Conservation (phyloP, 2,888 invertebrate species). For the Tupiocoris notatus region DNA sequence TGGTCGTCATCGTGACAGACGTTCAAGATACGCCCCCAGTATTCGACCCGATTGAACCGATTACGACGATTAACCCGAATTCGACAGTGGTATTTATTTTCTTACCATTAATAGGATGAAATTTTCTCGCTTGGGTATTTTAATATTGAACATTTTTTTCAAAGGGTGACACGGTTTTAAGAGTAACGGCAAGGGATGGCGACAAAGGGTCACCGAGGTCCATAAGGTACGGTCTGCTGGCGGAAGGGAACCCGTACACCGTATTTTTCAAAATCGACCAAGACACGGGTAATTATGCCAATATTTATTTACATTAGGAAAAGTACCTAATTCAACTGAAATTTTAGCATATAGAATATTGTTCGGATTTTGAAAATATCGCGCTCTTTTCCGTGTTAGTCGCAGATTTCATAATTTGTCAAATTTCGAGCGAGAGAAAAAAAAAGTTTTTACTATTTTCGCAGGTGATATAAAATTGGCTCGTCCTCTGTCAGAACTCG, state of each 20-base stretch:
- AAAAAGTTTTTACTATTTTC: too few species aligned
- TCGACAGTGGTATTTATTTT: slow-evolving; percentile 53
- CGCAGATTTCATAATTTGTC: too few species aligned
- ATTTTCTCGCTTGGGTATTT: too few species aligned
- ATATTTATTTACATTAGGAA: too few species aligned
- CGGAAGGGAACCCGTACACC: slow-evolving; percentile 80
- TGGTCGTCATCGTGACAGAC: slow-evolving; percentile 85
- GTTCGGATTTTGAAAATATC: too few species aligned
- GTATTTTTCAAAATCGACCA: slow-evolving; percentile 83
- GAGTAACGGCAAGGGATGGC: slow-evolving; percentile 82
- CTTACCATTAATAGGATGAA: too few species aligned
- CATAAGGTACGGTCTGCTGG: slow-evolving; percentile 79
- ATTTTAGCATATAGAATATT: too few species aligned
- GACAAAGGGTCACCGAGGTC: slow-evolving; percentile 82
- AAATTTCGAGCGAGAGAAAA: too few species aligned
- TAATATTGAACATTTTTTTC: too few species aligned
- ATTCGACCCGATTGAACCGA: slow-evolving; percentile 82
- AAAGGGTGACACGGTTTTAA: slow-evolving; percentile 60
- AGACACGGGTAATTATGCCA: slow-evolving; percentile 77
- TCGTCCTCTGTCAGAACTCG: slow-evolving; percentile 73
- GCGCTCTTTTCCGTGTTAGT: too few species aligned
- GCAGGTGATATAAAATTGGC: slow-evolving; percentile 69
- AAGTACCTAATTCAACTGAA: too few species aligned
- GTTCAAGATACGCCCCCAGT: slow-evolving; percentile 91
- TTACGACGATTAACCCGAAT: slow-evolving; percentile 66